Percentiles rank a stretch among this genome's conserved stretches.
These are phyloP conservation scores for Palythoa caribaeorum DNA, from an alignment of 92 coral and sea anemone species.

Conservation along the genomic window DNA sequence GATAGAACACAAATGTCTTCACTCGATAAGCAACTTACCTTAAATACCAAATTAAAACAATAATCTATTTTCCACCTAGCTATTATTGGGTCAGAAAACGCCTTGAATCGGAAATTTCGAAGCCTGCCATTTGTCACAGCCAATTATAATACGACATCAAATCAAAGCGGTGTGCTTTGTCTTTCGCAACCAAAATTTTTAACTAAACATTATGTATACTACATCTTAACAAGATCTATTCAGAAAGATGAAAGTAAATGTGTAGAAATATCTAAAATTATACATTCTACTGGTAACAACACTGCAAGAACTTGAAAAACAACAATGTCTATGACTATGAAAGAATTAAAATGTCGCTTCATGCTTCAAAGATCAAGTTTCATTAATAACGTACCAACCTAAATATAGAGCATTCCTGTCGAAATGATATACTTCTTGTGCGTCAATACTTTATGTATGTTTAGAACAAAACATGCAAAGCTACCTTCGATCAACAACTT, in stretches of 20 bases:
- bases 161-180: neutral
- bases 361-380: constrained; percentile 12
- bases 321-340: too few species aligned
- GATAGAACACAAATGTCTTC: neutral
- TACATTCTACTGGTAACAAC: neutral
- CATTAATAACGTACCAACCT: neutral
- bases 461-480: neutral
- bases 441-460: constrained; percentile 10
- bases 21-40: neutral
- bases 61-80: neutral
- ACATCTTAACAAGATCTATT: too few species aligned
- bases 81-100: neutral
- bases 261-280: too few species aligned
- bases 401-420: constrained; percentile 16
- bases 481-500: neutral
- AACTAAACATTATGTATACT: neutral
- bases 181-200: neutral
- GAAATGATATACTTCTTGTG: constrained; percentile 9
- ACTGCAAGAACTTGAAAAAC: neutral
- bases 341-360: neutral
- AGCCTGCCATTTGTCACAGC: neutral
- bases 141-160: neutral
- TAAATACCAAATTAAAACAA: constrained; percentile 5
- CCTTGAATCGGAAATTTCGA: constrained; percentile 26
- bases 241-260: too few species aligned